These are phyloP conservation scores for Hermetia illucens DNA, from an alignment of 1,140 invertebrate genomes.

Conservation along the genomic window DNA sequence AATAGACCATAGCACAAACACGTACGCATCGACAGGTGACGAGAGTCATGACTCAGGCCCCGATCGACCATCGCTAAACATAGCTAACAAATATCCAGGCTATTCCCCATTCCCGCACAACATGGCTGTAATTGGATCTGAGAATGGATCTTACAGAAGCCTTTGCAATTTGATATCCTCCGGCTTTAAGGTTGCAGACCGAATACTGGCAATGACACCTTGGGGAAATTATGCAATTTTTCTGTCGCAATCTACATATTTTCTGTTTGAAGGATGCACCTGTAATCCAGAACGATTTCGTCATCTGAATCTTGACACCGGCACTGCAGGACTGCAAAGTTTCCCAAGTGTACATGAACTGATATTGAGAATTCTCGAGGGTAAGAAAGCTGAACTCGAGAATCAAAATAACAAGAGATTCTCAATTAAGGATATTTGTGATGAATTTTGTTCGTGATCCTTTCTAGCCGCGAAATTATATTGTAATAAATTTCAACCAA, in stretches of 20 bases:
- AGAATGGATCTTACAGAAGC: conserved; percentile 18
- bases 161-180: conserved; percentile 4
- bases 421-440: conserved; percentile 8
- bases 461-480: conserved; percentile 3
- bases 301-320: conserved; percentile 11
- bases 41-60: too few relatives aligned
- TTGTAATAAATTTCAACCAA: too few relatives aligned
- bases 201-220: background rate
- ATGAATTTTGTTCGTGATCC: conserved; percentile 4
- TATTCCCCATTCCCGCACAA: conserved; percentile 12
- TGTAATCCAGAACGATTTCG: conserved; percentile 21
- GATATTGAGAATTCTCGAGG: conserved; percentile 23
- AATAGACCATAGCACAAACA: too few relatives aligned
- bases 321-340: conserved; percentile 12
- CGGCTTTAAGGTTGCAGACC: background rate
- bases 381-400: conserved; percentile 25
- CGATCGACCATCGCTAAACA: too few relatives aligned
- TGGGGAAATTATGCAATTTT: background rate
- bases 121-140: conserved; percentile 19
- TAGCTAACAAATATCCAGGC: conserved; percentile 13
- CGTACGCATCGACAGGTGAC: too few relatives aligned
- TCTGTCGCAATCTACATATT: background rate
- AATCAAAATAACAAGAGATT: conserved; percentile 22
- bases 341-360: conserved; percentile 14
- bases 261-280: conserved; percentile 12